These are phyloP conservation scores for Blastobasis lacticolella DNA, from an alignment of 2,888 invertebrate genomes.

Conservation along the genomic window DNA sequence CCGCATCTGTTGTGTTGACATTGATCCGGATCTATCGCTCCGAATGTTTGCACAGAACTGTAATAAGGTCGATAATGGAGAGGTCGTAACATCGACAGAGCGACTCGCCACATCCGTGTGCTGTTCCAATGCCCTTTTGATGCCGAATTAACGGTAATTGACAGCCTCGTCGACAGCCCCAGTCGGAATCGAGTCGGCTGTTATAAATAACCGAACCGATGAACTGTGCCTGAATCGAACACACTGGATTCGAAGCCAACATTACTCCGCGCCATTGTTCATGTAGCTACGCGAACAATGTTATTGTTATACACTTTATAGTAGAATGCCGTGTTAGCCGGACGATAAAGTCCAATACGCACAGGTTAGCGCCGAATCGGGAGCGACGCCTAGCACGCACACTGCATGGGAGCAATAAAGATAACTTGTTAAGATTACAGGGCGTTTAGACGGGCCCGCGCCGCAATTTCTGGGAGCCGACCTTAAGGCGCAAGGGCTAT, in stretches of 20 bases:
- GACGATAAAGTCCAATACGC: constrained; percentile 5
- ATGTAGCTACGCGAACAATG: neutral
- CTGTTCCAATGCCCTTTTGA: too few relatives aligned
- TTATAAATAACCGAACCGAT: too few relatives aligned
- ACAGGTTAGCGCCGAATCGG: constrained; percentile 1
- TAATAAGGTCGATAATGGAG: too few relatives aligned
- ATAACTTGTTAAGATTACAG: constrained; percentile 9
- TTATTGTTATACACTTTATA: constrained; percentile 6
- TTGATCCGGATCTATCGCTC: too few relatives aligned
- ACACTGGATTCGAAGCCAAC: neutral
- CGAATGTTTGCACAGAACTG: too few relatives aligned
- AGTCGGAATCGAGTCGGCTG: too few relatives aligned
- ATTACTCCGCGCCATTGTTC: constrained; percentile 1
- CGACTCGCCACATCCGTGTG: too few relatives aligned
- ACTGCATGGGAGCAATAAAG: constrained; percentile 6
- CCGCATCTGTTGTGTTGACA: too few relatives aligned
- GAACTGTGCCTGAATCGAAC: too few relatives aligned
- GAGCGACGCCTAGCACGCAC: constrained; percentile 5
- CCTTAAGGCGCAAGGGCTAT: neutral
- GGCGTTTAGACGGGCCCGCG: constrained; percentile 3
- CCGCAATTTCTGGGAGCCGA: neutral
- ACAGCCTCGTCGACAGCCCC: too few relatives aligned
- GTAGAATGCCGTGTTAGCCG: constrained; percentile 9
- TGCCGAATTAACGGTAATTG: too few relatives aligned
- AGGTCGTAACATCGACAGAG: too few relatives aligned